phyloP scores from a whole-genome alignment of 2,797 vertebrate genomes.

The Denticeps clupeoides region DNA sequence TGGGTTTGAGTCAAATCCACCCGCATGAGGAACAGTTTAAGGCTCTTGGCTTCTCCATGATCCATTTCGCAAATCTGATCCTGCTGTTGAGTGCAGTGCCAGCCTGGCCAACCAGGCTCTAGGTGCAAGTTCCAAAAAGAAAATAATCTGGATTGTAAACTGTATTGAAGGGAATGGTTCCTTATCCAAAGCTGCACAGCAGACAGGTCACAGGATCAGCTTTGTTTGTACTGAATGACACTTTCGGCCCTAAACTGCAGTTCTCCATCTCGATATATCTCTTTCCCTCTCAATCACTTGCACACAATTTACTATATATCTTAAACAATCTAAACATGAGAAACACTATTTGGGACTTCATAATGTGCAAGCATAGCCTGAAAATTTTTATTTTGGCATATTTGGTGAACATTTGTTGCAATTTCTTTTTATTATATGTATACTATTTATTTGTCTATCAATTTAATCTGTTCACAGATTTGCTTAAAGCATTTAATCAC shows the following conservation, averaged over 20 bases:
- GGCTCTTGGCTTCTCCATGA: slow-evolving; percentile 20
- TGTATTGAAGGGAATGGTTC: too few species aligned
- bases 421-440: too few species aligned
- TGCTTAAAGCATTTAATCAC: too few species aligned
- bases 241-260: slow-evolving; percentile 19
- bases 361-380: too few species aligned
- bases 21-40: slow-evolving; percentile 42
- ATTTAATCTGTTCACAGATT: too few species aligned
- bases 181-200: slow-evolving; percentile 14
- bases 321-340: too few species aligned
- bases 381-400: too few species aligned
- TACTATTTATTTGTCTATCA: too few species aligned
- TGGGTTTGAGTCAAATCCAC: slow-evolving; percentile 14
- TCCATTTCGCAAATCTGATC: slow-evolving; percentile 19
- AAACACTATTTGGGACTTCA: too few species aligned
- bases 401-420: too few species aligned
- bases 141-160: slow-evolving; percentile 26
- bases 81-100: slow-evolving; percentile 22
- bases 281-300: too few species aligned
- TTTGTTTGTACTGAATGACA: slow-evolving; percentile 29
- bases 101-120: slow-evolving; percentile 29
- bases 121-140: slow-evolving; percentile 19
- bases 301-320: too few species aligned
- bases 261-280: slow-evolving; percentile 1
- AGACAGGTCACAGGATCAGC: slow-evolving; percentile 30